phyloP scores from a whole-genome alignment of 2,113 vertebrate species.

The Anarhynchus alexandrinus region DNA sequence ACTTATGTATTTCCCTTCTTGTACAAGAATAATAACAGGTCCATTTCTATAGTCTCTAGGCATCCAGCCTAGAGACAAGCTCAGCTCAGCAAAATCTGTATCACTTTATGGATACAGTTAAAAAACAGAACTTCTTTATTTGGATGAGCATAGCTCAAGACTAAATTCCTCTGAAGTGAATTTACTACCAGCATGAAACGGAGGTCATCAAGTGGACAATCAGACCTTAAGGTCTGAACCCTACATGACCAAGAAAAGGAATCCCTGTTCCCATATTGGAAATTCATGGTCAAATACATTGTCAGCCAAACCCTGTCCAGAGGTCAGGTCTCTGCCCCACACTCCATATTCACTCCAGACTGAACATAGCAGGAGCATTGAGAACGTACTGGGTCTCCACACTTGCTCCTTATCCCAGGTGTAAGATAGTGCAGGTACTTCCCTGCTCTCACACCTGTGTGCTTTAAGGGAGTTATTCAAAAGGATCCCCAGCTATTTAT shows the following conservation, averaged over 20 bases:
- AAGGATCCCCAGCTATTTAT: not conserved
- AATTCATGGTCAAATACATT: not conserved
- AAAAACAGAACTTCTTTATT: not conserved
- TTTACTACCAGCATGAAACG: not conserved
- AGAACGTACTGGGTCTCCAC: not conserved
- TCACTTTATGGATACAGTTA: not conserved
- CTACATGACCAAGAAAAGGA: not conserved
- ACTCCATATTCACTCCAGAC: not conserved
- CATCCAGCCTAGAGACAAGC: not conserved
- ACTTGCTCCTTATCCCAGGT: not conserved
- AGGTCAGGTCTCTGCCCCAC: not conserved
- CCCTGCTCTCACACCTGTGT: not conserved
- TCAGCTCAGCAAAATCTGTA: not conserved
- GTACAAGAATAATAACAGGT: not conserved
- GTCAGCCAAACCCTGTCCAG: not conserved
- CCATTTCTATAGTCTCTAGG: not conserved
- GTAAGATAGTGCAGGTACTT: not conserved
- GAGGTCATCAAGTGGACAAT: not conserved
- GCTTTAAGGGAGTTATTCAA: not conserved
- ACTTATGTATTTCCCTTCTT: not conserved
- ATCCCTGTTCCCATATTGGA: not conserved
- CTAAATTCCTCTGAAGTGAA: not conserved
- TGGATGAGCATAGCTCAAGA: not conserved
- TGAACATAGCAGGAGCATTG: not conserved
- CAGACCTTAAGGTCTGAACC: not conserved